Percentiles rank a stretch among this genome's conserved stretches.
Conservation (phyloP, 2,797 vertebrate species). For the Pterois miles region DNA sequence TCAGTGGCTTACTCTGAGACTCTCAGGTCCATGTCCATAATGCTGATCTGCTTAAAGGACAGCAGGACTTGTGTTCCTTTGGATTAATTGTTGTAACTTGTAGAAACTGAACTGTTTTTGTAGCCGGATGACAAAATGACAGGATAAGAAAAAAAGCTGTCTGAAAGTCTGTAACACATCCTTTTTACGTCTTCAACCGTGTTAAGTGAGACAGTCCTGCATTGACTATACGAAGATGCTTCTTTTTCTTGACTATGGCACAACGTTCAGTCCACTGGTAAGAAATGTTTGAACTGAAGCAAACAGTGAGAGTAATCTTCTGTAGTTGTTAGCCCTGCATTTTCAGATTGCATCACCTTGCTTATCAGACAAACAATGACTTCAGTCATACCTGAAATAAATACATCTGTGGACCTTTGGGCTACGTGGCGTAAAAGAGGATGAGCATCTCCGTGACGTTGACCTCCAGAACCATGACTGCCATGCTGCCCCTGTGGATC, state of each 20-base stretch:
- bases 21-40: not conserved
- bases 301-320: not conserved
- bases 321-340: not conserved
- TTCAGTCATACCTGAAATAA: not conserved
- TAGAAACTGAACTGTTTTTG: not conserved
- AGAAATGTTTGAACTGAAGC: conserved; percentile 2
- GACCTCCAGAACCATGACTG: not conserved
- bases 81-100: not conserved
- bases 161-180: not conserved
- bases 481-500: not conserved
- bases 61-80: not conserved
- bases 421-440: not conserved
- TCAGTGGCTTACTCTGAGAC: not conserved
- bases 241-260: not conserved
- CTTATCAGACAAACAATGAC: not conserved
- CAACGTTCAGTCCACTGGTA: too few species aligned
- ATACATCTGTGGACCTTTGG: not conserved
- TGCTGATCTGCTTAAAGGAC: not conserved
- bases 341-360: not conserved
- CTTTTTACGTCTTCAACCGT: not conserved
- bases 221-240: not conserved
- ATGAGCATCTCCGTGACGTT: not conserved
- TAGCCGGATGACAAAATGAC: not conserved
- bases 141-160: not conserved
- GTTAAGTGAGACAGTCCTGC: not conserved